phyloP scores from a whole-genome alignment of 1,140 invertebrate species.

The Eubasilissa regina region DNA sequence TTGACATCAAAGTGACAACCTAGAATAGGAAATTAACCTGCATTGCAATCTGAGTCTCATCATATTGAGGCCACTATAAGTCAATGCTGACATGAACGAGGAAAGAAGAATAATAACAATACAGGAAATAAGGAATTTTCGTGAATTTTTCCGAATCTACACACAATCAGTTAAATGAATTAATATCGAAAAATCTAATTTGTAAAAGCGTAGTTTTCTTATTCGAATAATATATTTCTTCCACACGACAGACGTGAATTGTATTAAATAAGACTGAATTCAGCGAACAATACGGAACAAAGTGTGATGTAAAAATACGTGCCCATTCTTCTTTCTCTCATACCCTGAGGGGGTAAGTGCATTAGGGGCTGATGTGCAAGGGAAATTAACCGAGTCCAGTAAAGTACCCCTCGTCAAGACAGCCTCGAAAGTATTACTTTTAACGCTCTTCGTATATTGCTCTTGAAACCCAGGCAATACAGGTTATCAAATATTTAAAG shows the following conservation, averaged over 20 bases:
- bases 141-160: too few relatives aligned
- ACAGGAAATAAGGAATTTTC: too few relatives aligned
- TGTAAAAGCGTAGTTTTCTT: too few relatives aligned
- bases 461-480: neutral
- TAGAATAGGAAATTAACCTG: too few relatives aligned
- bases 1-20: too few relatives aligned
- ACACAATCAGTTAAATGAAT: neutral
- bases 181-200: neutral
- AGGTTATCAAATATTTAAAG: too few relatives aligned
- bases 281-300: neutral
- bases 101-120: too few relatives aligned
- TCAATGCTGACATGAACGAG: too few relatives aligned
- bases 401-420: neutral
- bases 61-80: too few relatives aligned
- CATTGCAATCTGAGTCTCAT: too few relatives aligned
- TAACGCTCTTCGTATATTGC: neutral
- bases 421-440: neutral
- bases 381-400: neutral
- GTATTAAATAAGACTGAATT: constrained; percentile 26
- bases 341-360: neutral
- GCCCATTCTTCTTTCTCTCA: constrained; percentile 1
- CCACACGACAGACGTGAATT: constrained; percentile 16
- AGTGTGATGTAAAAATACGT: neutral
- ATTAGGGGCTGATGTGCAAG: constrained; percentile 11
- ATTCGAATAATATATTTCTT: neutral